Percentiles rank a stretch among this genome's conserved stretches.
Conservation (phyloP, 2,113 vertebrate genomes). For the Aspiorhynchus laticeps region DNA sequence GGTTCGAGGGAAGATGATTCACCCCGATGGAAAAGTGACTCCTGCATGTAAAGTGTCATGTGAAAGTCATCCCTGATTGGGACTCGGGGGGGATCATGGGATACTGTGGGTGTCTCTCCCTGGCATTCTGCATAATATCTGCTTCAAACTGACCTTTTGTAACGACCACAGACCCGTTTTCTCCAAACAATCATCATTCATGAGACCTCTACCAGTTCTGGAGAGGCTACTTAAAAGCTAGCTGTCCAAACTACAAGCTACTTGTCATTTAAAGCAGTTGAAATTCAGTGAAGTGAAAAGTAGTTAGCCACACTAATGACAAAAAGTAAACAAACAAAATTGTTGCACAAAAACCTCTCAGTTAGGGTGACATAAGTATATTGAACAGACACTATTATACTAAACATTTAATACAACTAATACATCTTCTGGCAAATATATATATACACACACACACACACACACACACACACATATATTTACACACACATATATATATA, state of each 20-base stretch:
- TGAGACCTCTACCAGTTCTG: slow-evolving; percentile 27
- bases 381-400: neutral
- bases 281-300: neutral
- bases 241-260: neutral
- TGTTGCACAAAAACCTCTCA: neutral
- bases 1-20: slow-evolving; percentile 11
- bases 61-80: slow-evolving; percentile 32
- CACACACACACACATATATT: no score
- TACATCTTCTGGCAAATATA: neutral
- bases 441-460: neutral
- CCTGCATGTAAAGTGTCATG: slow-evolving; percentile 34
- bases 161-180: slow-evolving; percentile 44
- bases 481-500: no score
- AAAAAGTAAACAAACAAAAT: neutral
- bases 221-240: neutral
- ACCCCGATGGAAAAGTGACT: neutral
- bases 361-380: neutral
- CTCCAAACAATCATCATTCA: slow-evolving; percentile 45
- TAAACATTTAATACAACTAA: neutral
- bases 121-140: neutral
- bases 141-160: slow-evolving; percentile 34
- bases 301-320: neutral
- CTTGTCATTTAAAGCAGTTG: neutral
- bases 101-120: slow-evolving; percentile 48
- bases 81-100: slow-evolving; percentile 59